Evolutionary conservation across 30 jellyfish, hydroid and myxozoan species (phyloP).

Genomic region (Chironex yamaguchii): DNA sequence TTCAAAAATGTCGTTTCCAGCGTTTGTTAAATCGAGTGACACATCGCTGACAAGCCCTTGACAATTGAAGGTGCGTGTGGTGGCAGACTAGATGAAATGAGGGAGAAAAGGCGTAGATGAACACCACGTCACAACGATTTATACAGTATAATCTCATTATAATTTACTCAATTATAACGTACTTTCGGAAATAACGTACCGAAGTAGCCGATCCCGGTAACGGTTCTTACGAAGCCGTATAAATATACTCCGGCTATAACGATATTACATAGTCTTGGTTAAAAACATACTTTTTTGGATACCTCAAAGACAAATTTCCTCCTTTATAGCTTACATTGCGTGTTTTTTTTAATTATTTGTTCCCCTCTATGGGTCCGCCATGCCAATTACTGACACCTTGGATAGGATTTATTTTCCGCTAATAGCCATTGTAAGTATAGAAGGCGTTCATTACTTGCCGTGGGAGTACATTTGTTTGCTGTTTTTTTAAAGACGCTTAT

Average conservation of each 20-base stretch:
- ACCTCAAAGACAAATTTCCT: background rate
- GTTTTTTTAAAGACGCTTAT: too few relatives aligned
- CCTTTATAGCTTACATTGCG: background rate
- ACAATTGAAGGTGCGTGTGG: too few relatives aligned
- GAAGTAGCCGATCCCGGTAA: conserved; percentile 27
- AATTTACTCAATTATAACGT: conserved; percentile 5
- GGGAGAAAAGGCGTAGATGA: too few relatives aligned
- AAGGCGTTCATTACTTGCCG: too few relatives aligned
- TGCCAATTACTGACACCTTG: background rate
- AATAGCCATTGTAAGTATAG: background rate
- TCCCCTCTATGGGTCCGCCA: background rate
- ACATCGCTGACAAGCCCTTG: too few relatives aligned
- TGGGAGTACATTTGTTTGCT: too few relatives aligned
- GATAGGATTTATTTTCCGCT: background rate
- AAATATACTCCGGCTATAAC: background rate
- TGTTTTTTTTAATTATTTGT: background rate
- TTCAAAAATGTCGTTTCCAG: too few relatives aligned
- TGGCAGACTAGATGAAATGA: too few relatives aligned
- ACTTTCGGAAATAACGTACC: conserved; percentile 26
- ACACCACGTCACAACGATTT: too few relatives aligned
- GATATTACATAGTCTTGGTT: background rate
- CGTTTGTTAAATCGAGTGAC: too few relatives aligned
- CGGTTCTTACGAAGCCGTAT: conserved; percentile 12
- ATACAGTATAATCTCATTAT: conserved; percentile 14
- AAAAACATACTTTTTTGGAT: background rate